These are phyloP conservation scores for Plebejus melissa DNA, from an alignment of 2,888 invertebrate genomes.

Conservation along the genomic window DNA sequence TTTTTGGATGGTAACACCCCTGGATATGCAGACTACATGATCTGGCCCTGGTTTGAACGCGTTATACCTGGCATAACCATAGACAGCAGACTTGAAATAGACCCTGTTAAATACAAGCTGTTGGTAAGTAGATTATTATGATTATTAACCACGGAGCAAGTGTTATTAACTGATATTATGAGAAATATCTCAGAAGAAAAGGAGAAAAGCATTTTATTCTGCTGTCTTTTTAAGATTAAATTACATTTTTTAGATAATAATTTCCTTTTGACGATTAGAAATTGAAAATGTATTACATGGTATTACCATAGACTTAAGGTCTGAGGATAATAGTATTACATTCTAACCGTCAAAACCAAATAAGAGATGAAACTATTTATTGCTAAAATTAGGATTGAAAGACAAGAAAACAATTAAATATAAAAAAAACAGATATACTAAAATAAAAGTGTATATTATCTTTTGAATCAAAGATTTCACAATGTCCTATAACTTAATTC, in stretches of 20 bases:
- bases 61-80: conserved; percentile 66
- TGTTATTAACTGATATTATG: too few species aligned
- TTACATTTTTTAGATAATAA: too few species aligned
- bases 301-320: too few species aligned
- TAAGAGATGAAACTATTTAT: too few species aligned
- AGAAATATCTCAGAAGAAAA: neutral
- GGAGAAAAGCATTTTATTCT: neutral
- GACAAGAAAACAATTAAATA: neutral
- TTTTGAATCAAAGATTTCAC: conserved; percentile 23
- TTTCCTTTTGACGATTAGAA: too few species aligned
- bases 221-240: too few species aligned
- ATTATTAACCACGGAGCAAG: neutral
- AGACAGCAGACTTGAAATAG: conserved; percentile 71
- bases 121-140: conserved; percentile 48
- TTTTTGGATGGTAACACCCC: conserved; percentile 83
- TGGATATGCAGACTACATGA: conserved; percentile 89
- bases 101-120: conserved; percentile 71
- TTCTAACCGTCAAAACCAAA: too few species aligned
- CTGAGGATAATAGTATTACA: too few species aligned
- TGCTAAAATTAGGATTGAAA: neutral
- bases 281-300: too few species aligned
- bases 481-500: conserved; percentile 12
- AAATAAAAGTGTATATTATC: conserved; percentile 16
- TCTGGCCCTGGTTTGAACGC: conserved; percentile 92
- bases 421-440: neutral